These are phyloP conservation scores for Smutsia temminckii DNA, from an alignment of 2,797 vertebrate genomes.

Conservation along the genomic window DNA sequence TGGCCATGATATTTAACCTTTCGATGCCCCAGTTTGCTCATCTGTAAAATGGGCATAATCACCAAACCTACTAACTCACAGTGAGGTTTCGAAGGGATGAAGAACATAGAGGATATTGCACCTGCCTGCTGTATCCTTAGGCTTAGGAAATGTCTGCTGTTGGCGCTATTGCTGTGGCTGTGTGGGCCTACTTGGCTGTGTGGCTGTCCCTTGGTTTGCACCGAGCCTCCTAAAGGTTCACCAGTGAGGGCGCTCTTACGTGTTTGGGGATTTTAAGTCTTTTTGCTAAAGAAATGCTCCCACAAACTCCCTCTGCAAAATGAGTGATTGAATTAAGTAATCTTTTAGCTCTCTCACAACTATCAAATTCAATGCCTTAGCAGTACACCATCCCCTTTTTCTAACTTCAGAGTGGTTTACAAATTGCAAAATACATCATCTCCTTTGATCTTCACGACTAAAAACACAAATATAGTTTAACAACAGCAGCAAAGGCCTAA, in stretches of 20 bases:
- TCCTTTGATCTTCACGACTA: background rate
- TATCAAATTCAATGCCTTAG: background rate
- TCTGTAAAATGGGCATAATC: background rate
- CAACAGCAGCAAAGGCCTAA: background rate
- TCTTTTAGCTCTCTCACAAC: background rate
- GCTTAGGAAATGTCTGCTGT: background rate
- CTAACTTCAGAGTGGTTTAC: slow-evolving; percentile 24
- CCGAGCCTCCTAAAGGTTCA: background rate
- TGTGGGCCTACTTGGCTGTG: background rate
- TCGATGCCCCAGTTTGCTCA: background rate
- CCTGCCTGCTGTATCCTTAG: background rate
- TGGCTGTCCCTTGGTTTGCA: background rate
- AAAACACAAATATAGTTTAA: background rate
- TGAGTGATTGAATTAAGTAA: background rate
- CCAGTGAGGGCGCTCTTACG: background rate
- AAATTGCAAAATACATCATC: background rate
- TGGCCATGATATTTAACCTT: background rate
- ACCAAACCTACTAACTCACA: background rate
- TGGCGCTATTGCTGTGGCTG: background rate
- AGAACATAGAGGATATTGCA: background rate
- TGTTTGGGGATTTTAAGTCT: background rate
- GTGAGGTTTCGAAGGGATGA: background rate
- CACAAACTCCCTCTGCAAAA: background rate
- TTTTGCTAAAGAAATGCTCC: background rate
- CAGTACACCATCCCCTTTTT: background rate